Percentiles rank a stretch among this genome's conserved stretches.
Evolutionary conservation across 2,797 vertebrate species (phyloP).

Genomic region (Pelodytes ibericus): DNA sequence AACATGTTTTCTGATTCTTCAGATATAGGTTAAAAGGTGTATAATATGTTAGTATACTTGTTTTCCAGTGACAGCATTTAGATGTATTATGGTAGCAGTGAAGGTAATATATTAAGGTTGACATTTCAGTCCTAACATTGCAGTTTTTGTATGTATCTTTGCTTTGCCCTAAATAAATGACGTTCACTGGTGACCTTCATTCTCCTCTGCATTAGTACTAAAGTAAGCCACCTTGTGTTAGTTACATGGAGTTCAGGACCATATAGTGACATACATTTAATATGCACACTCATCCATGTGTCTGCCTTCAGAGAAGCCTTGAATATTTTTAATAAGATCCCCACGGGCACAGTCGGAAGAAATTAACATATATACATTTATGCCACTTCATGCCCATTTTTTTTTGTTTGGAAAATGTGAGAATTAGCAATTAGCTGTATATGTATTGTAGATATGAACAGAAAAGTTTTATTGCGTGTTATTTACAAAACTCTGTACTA

Average conservation of each 20-base stretch:
- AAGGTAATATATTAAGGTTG: constrained; percentile 2
- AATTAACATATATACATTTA: no score
- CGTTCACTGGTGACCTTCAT: neutral
- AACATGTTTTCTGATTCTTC: no score
- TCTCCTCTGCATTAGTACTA: neutral
- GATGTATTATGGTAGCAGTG: neutral
- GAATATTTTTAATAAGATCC: neutral
- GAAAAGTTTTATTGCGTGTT: no score
- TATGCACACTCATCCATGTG: neutral
- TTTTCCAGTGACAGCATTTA: neutral
- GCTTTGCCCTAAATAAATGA: constrained; percentile 1
- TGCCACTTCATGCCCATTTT: no score
- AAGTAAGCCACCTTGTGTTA: neutral
- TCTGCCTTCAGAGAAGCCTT: neutral
- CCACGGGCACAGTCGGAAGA: neutral
- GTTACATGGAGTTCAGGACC: neutral
- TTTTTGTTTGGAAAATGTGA: no score
- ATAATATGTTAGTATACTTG: neutral
- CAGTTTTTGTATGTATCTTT: neutral
- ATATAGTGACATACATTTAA: neutral
- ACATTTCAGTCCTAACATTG: neutral
- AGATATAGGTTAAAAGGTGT: neutral
- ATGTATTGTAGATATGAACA: no score
- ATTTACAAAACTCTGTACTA: no score
- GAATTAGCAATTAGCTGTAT: no score